Percentiles rank a stretch among this genome's conserved stretches.
phyloP scores from a whole-genome alignment of 2,113 vertebrate species.

The Glaucidium brasilianum region DNA sequence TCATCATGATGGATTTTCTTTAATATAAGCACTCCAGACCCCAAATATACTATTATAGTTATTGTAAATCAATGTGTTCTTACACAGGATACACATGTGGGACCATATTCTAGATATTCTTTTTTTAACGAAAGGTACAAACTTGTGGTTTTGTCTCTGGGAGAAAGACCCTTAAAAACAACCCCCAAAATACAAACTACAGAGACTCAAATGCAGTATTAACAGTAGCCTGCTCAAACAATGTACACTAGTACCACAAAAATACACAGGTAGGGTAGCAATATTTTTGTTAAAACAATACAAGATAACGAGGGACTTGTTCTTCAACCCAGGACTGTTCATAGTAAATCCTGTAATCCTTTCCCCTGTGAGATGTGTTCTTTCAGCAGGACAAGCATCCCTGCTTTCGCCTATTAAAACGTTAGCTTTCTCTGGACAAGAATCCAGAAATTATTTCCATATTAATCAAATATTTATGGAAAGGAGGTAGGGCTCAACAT shows the following conservation, averaged over 20 bases:
- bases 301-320: not conserved
- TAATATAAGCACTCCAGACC: constrained; percentile 30
- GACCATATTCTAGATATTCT: not conserved
- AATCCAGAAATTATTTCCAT: constrained; percentile 4
- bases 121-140: not conserved
- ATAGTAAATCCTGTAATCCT: not conserved
- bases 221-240: not conserved
- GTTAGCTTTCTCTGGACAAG: not conserved
- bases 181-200: not conserved
- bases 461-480: not conserved
- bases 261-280: not conserved
- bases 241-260: not conserved
- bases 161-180: not conserved
- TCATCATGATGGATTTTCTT: constrained; percentile 58
- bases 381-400: not conserved
- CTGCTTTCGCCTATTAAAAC: not conserved
- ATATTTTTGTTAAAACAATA: not conserved
- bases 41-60: constrained; percentile 16
- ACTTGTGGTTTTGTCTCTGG: not conserved
- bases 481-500: not conserved
- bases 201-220: not conserved
- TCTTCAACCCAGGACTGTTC: not conserved
- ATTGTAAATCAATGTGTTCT: constrained; percentile 33
- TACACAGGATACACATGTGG: not conserved
- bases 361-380: not conserved